A percentile compares a stretch with the other conserved stretches of the same genome.
phyloP scores from a whole-genome alignment of 2,888 invertebrate genomes.

The Phengaris arion region DNA sequence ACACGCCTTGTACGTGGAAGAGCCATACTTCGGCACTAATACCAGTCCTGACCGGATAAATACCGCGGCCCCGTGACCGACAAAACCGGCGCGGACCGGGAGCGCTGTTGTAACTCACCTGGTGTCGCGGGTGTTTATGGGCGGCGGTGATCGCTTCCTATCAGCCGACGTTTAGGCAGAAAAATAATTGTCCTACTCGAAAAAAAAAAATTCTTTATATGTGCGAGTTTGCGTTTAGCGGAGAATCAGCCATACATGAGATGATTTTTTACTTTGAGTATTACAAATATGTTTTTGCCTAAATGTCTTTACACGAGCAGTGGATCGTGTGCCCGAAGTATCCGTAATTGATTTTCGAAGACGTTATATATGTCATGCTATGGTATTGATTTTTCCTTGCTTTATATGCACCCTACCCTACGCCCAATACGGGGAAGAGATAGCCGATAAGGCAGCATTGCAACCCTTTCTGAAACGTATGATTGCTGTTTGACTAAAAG shows the following conservation, averaged over 20 bases:
- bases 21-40: background rate
- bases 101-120: background rate
- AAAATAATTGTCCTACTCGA: too few species aligned
- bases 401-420: background rate
- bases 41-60: background rate
- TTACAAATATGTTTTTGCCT: too few species aligned
- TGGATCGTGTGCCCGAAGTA: too few species aligned
- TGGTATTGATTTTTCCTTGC: constrained; percentile 12
- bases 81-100: background rate
- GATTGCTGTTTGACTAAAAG: background rate
- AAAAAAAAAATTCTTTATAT: too few species aligned
- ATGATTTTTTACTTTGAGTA: too few species aligned
- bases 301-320: too few species aligned
- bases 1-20: background rate
- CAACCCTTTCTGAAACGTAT: background rate
- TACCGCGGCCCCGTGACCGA: background rate
- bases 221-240: too few species aligned
- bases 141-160: too few species aligned
- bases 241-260: too few species aligned
- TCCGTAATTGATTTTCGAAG: too few species aligned
- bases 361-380: background rate
- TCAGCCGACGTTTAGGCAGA: too few species aligned
- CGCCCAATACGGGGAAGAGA: background rate
- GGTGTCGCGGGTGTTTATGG: background rate
- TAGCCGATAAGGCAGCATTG: background rate